Evolutionary conservation across 2,113 vertebrate species (phyloP).

Genomic region (Procapra przewalskii): DNA sequence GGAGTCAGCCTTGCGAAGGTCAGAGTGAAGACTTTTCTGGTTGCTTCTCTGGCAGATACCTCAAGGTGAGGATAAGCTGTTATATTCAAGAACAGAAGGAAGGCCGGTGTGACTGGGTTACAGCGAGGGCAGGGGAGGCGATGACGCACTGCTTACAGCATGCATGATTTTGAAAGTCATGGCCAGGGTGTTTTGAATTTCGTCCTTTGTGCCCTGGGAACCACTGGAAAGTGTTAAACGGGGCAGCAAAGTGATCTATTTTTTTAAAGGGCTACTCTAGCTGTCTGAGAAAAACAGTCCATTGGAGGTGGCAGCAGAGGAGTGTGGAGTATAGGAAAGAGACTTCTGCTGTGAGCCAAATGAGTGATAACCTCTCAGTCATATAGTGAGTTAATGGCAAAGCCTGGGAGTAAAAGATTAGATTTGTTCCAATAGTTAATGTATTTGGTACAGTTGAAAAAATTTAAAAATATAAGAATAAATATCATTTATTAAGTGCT

Average conservation of each 20-base stretch:
- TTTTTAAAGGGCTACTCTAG: neutral
- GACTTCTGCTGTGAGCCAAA: neutral
- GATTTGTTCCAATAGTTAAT: neutral
- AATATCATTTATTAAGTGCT: neutral
- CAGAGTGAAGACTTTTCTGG: neutral
- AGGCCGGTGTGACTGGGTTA: neutral
- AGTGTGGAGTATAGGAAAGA: neutral
- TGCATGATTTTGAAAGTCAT: neutral
- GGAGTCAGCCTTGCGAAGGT: neutral
- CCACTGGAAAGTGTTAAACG: neutral
- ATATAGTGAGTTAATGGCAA: neutral
- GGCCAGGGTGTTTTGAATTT: neutral
- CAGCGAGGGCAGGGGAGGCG: neutral
- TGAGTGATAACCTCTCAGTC: neutral
- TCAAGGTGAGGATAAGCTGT: neutral
- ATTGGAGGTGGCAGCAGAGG: neutral
- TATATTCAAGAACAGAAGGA: neutral
- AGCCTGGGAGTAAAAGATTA: neutral
- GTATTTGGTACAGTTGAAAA: neutral
- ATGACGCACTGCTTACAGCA: accelerated
- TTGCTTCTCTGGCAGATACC: neutral
- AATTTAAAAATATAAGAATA: neutral
- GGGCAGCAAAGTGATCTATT: neutral
- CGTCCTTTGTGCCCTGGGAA: neutral
- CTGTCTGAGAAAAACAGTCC: neutral